Evolutionary conservation across 2,797 vertebrate genomes (phyloP), one percentile per base, ranked within the genome.

Genomic region (Trematomus bernacchii): DNA sequence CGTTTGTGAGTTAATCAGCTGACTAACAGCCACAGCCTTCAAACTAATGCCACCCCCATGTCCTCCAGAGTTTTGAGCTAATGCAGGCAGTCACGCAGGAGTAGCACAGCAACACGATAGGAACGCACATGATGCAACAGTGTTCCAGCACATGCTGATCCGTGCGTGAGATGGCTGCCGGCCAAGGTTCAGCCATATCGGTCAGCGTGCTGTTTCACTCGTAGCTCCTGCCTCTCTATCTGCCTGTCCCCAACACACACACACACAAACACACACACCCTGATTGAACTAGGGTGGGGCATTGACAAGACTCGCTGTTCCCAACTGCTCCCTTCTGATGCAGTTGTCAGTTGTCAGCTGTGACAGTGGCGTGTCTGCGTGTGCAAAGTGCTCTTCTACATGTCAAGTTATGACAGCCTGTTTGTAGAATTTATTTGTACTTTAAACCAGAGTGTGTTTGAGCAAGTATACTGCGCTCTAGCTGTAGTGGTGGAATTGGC

Each of bases 81-180:
- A 77, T 75, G 74, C 85, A 82, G 71, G 80, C 80, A 83, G 85
- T 94, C 91, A 90, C 59, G 71, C 78, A 89, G 79, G 77, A 88
- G 89, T 52, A 61, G 73, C 72, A 59, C 79, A 85, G 86, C 79
- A 82, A 85, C 87, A 87, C 73, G 76, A 86, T 67, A 68, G 76
- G 74, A 85, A 75, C 63, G 76, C 50, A 70, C 85, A 88, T 94
- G 92, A 94, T 87, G 92, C 91, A 94, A 93, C 85, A 42, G 68
- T 86, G 86, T 91, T 91, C 91, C 82, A 90, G 93, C 92, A 92
- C 93, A 93, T 89, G 89, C 93, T 92, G 91, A 92, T 93, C 92
- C 47, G 58, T 88, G 88, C 92, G 91, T 91, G 90, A 86, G 83
- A 79, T 92, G 92, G 93, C 88, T 69, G 27, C 21, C 3, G 85